Base-by-base conservation (phyloP, 2,113 vertebrate genomes). In the Dicrurus megarhynchus region DNA sequence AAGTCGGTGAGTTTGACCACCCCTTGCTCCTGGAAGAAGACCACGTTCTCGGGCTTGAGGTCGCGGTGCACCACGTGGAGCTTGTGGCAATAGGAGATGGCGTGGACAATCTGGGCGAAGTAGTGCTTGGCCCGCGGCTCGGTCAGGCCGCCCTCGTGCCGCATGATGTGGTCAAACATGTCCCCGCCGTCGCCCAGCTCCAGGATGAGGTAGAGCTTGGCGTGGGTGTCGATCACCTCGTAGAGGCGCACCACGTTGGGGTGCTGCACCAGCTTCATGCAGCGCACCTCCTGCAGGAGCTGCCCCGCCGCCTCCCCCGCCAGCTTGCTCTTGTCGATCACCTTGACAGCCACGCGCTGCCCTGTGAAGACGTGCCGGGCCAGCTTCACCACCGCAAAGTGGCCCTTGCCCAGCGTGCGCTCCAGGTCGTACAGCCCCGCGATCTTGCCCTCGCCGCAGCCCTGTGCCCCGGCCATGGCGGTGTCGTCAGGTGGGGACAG, bases 21-120 rank as follows among this genome's bases (percentile, higher is more conserved):
- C 7, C 98, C 98, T 69, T 98, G 99, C 94, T 98, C 98, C 23
- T 97, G 98, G 96, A 99, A 99, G 97, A 99, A 99, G 56, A 99
- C 98, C 90, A 99, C 99, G 6, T 99, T 99, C 98, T 99, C 99
- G 0, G 98, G 99, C 97, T 99, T 99, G 93, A 99, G 98, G 97
- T 99, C 99, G 0, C 99, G 98, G 95, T 99, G 99, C 70, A 99
- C 99, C 92, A 99, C 99, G 1, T 99, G 99, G 30, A 99, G 98
- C 96, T 97, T 98, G 97, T 99, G 99, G 97, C 99, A 99, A 96
- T 99, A 99, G 21, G 98, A 97, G 90, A 99, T 99, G 49, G 98
- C 99, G 0, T 98, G 98, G 33, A 99, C 98, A 1, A 99, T 98
- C 98, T 99, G 99, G 37, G 98, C 98, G 0, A 99, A 99, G 85